These are phyloP conservation scores for Tragulus kanchil DNA, from an alignment of 2,113 vertebrate genomes.

Conservation along the genomic window DNA sequence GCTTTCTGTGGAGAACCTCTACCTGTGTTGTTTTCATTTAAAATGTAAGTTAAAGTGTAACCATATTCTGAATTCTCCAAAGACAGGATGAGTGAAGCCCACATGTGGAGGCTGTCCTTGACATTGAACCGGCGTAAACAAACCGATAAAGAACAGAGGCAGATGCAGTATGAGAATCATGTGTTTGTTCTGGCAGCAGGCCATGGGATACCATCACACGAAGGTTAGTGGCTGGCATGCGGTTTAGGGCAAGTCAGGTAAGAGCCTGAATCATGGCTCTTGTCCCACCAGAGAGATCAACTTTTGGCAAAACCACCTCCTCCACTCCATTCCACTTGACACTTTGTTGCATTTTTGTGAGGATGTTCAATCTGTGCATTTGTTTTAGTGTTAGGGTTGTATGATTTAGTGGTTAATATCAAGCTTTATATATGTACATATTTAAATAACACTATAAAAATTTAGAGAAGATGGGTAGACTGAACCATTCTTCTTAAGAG, in stretches of 20 bases:
- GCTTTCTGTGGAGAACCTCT: neutral
- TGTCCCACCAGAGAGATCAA: neutral
- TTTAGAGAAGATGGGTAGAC: neutral
- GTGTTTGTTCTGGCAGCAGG: neutral
- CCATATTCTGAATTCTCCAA: neutral
- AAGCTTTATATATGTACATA: neutral
- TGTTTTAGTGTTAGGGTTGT: constrained; percentile 15
- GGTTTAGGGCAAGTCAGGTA: rapidly evolving
- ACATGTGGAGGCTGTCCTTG: neutral
- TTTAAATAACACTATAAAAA: constrained; percentile 36
- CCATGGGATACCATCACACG: rapidly evolving
- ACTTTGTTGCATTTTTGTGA: neutral
- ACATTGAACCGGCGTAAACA: neutral
- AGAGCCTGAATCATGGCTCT: neutral
- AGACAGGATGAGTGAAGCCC: neutral
- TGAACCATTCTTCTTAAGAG: neutral
- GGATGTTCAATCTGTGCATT: constrained; percentile 47
- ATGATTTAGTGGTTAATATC: neutral
- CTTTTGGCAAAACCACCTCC: neutral
- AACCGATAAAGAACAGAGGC: neutral
- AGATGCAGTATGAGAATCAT: rapidly evolving
- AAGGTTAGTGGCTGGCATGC: neutral
- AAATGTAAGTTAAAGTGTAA: neutral
- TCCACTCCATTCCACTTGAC: neutral
- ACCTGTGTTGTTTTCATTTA: neutral